A percentile compares a stretch with the other conserved stretches of the same genome.
These are phyloP conservation scores for Ceryle rudis DNA, from an alignment of 2,797 vertebrate species.

Conservation along the genomic window DNA sequence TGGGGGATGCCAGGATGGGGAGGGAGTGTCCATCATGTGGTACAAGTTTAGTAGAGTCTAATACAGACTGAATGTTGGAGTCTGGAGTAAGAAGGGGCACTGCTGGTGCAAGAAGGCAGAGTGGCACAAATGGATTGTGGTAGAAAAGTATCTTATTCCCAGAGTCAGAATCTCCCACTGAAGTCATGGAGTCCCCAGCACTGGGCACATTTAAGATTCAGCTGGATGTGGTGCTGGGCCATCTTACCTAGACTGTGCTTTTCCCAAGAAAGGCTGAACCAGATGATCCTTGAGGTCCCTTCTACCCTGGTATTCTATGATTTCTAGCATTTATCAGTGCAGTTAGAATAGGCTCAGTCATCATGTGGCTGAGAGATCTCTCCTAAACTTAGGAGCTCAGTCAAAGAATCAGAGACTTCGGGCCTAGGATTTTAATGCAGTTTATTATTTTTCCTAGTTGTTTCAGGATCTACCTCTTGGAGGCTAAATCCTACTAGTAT, in stretches of 20 bases:
- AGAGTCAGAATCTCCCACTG: background rate
- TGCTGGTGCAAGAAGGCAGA: background rate
- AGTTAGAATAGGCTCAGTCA: background rate
- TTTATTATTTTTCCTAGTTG: background rate
- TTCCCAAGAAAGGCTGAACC: background rate
- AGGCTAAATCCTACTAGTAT: background rate
- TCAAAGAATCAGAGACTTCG: background rate
- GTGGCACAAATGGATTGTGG: background rate
- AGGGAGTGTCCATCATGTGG: fast-evolving
- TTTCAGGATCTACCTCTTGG: background rate
- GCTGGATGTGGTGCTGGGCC: background rate
- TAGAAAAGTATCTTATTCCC: background rate
- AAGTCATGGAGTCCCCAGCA: background rate
- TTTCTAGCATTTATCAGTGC: background rate
- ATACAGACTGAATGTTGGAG: background rate
- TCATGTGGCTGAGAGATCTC: background rate
- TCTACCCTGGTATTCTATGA: background rate
- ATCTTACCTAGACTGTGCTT: background rate
- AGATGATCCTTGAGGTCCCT: background rate
- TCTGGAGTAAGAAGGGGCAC: background rate
- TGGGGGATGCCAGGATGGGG: background rate
- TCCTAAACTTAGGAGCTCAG: background rate
- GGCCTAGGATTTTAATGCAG: background rate
- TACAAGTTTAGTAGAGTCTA: background rate
- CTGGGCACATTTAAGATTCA: background rate